Conservation (phyloP, 2,888 invertebrate species). For the Thereva unica region DNA sequence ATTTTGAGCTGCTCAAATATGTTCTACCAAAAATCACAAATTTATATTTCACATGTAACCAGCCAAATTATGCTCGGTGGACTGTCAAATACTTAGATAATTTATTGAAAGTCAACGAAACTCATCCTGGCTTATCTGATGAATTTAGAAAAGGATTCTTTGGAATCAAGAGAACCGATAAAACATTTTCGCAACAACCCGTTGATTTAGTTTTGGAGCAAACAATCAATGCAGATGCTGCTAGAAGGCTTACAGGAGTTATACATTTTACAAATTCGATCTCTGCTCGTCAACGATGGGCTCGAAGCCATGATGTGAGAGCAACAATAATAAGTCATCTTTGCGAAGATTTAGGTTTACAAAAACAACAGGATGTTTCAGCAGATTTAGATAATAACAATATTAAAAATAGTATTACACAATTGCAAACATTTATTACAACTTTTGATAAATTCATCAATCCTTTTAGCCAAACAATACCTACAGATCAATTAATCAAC, state of each 20-base stretch:
- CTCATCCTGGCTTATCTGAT: constrained; percentile 38
- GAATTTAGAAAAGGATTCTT: constrained; percentile 47
- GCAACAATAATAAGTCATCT: constrained; percentile 6
- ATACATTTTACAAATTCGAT: constrained; percentile 42
- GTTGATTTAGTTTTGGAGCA: background rate
- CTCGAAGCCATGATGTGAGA: constrained; percentile 3
- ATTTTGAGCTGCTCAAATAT: background rate
- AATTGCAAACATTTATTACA: constrained; percentile 35
- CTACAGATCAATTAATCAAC: constrained; percentile 22
- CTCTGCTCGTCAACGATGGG: constrained; percentile 42
- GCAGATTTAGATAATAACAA: constrained; percentile 18
- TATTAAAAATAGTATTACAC: constrained; percentile 31
- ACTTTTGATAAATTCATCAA: constrained; percentile 32
- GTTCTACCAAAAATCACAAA: background rate
- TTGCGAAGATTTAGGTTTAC: constrained; percentile 45
- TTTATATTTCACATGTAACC: background rate
- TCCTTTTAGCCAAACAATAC: constrained; percentile 25
- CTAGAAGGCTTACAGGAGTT: constrained; percentile 41
- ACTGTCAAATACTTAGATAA: background rate
- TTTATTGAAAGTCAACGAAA: background rate
- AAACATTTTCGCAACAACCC: constrained; percentile 21
- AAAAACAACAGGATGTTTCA: constrained; percentile 18
- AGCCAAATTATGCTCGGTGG: background rate
- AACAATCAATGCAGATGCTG: no score
- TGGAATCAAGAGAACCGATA: constrained; percentile 47